Evolutionary conservation across 2,113 vertebrate genomes (phyloP).

Genomic region (Mus musculus): GRCm39 chr3:118692001-118692500

Average conservation of each 20-base stretch:
- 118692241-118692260: neutral
- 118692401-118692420: neutral
- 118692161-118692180: too few species aligned
- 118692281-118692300: slow-evolving; percentile 57
- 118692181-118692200: too few species aligned
- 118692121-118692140: neutral
- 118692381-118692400: neutral
- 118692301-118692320: neutral
- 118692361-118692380: neutral
- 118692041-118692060: neutral
- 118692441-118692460: neutral
- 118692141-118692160: neutral
- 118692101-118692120: neutral
- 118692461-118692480: slow-evolving; percentile 14
- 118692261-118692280: neutral
- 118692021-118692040: too few species aligned
- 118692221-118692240: too few species aligned
- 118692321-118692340: neutral
- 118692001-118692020: neutral
- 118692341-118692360: slow-evolving; percentile 8
- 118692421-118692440: neutral
- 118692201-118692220: too few species aligned
- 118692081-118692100: too few species aligned
- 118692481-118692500: slow-evolving; percentile 18
- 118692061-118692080: too few species aligned